A percentile compares a stretch with the other conserved stretches of the same genome.
phyloP scores from a whole-genome alignment of 2,113 vertebrate species.

The Gyps fulvus region DNA sequence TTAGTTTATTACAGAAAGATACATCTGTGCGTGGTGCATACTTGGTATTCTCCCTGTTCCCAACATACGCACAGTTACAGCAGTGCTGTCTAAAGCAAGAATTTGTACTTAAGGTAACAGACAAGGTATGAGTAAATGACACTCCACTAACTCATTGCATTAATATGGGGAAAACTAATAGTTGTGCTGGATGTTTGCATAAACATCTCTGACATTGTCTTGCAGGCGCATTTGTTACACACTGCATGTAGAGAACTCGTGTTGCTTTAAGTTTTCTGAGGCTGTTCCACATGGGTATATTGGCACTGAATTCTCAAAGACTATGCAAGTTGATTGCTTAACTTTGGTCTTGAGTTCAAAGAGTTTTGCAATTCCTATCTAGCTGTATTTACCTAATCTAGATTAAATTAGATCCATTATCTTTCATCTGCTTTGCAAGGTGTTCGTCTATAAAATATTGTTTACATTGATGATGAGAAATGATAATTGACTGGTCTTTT shows the following conservation, averaged over 20 bases:
- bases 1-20: not conserved
- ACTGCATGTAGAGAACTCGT: not conserved
- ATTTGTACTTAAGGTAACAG: not conserved
- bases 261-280: not conserved
- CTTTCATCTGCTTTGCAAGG: not conserved
- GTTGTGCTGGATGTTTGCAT: not conserved
- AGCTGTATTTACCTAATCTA: not conserved
- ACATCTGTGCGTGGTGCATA: not conserved
- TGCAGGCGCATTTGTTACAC: not conserved
- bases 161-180: not conserved
- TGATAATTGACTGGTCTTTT: not conserved
- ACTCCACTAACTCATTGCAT: not conserved
- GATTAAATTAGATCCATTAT: not conserved
- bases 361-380: not conserved
- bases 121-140: fast-evolving
- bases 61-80: not conserved
- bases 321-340: not conserved
- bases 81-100: not conserved
- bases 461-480: not conserved
- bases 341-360: not conserved
- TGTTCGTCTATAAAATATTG: not conserved
- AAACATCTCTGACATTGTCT: not conserved
- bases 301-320: not conserved
- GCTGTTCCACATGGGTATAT: not conserved
- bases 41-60: not conserved